phyloP scores from a whole-genome alignment of 2,888 invertebrate species.

The Drosophila cognata region DNA sequence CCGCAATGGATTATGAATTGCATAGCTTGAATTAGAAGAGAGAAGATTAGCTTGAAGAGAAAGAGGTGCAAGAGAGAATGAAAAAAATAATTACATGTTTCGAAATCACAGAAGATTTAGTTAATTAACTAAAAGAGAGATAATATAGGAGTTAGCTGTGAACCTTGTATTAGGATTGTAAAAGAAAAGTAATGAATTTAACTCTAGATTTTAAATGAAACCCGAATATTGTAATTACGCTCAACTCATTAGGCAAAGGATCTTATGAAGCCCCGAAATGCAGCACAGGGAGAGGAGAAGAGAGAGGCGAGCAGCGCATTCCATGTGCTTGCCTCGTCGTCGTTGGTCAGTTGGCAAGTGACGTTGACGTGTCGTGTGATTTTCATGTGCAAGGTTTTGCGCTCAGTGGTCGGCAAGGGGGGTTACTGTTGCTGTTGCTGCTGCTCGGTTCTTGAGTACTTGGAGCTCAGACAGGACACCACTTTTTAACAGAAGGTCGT shows the following conservation, averaged over 20 bases:
- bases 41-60: no score
- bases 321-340: slow-evolving; percentile 11
- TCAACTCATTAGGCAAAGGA: slow-evolving; percentile 6
- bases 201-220: background rate
- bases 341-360: slow-evolving; percentile 54
- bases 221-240: slow-evolving; percentile 11
- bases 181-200: background rate
- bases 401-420: slow-evolving; percentile 43
- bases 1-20: no score
- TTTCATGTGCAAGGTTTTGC: slow-evolving; percentile 60
- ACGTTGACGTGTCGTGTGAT: slow-evolving; percentile 72
- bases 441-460: slow-evolving; percentile 20
- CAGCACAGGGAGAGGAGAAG: background rate
- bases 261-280: slow-evolving; percentile 15
- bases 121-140: no score
- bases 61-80: no score
- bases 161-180: no score
- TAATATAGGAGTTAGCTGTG: no score
- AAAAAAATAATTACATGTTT: no score
- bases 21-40: no score
- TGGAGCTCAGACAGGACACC: slow-evolving; percentile 33
- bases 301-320: background rate
- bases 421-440: slow-evolving; percentile 17
- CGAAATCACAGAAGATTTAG: no score
- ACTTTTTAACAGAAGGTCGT: slow-evolving; percentile 61